Base-by-base conservation (phyloP, 35 echinoderm and acorn worm genomes). In the Acanthaster planci region DNA sequence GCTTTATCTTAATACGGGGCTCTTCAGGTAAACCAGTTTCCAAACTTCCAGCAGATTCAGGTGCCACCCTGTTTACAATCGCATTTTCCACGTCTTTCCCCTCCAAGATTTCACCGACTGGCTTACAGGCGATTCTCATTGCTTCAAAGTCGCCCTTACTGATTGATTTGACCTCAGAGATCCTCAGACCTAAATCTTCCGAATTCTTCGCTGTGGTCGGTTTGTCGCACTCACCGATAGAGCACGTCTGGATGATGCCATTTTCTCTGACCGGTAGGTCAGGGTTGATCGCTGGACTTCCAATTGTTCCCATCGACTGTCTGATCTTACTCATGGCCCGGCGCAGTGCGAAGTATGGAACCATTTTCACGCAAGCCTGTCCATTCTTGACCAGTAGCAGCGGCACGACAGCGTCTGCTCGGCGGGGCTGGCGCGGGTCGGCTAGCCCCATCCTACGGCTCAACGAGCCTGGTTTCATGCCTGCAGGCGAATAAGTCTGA, bases 331-430 rank as follows among this genome's bases (percentile, higher is more conserved):
- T 34, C 64, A 72, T 72, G 29, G 23, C 64, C 30, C 23, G 64
- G 7, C 34, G 64, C 23, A 72, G 64, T 1, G 34, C 34, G 23
- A 2, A 27, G 64, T 36, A 72, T 8, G 64, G 18, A 31, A 72
- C 23, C n/a, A 34, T 34, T 26, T 72, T 72, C 64, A 72, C 64
- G 21, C 1, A 72, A 27, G 64, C 23, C 7, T 72, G 64, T 2
- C 64, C 64, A 9, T 72, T 72, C 64, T 35, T 72, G 64, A 72
- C 15, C 2, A 72, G 64, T 31, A 72, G 64, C 29, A 72, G 64
- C 5, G 64, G 64, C 14, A 72, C 34, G 64, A 72, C 22, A 10
- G 64, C 23, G 64, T 72, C 30, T 29, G 64, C 64, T 47, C 42
- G 34, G 23, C 64, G 26, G 64, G 64, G 7, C 64, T 72, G 26